These are phyloP conservation scores for Sweltsa coloradensis DNA, from an alignment of 1,140 invertebrate genomes.

Conservation along the genomic window DNA sequence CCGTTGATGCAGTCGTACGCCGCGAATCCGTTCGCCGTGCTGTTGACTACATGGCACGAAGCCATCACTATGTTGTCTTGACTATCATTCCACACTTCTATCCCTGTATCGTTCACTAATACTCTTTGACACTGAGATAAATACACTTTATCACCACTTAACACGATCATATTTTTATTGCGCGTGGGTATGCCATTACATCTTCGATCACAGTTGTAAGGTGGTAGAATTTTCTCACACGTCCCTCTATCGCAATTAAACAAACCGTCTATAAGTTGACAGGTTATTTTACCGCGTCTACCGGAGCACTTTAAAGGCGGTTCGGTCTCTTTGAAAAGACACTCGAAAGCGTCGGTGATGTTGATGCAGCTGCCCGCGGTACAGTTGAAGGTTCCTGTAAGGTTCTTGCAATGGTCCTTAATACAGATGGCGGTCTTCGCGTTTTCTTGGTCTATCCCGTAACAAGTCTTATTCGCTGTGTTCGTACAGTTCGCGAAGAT, in stretches of 20 bases:
- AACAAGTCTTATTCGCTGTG: slow-evolving; percentile 75
- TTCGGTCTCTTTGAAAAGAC: slow-evolving; percentile 70
- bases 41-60: slow-evolving; percentile 66
- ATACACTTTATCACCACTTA: slow-evolving; percentile 77
- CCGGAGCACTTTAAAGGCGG: slow-evolving; percentile 69
- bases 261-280: slow-evolving; percentile 70
- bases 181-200: slow-evolving; percentile 80
- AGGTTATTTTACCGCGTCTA: slow-evolving; percentile 71
- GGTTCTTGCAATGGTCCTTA: slow-evolving; percentile 70
- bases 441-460: slow-evolving; percentile 76
- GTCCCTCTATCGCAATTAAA: slow-evolving; percentile 70
- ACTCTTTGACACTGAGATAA: slow-evolving; percentile 65
- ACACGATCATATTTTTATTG: slow-evolving; percentile 73
- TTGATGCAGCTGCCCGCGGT: slow-evolving; percentile 69
- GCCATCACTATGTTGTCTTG: slow-evolving; percentile 60
- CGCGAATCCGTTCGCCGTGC: slow-evolving; percentile 48
- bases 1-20: slow-evolving; percentile 78
- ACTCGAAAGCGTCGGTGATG: slow-evolving; percentile 78
- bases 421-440: slow-evolving; percentile 74
- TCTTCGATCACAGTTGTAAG: slow-evolving; percentile 75
- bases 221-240: slow-evolving; percentile 65
- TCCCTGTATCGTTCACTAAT: slow-evolving; percentile 39
- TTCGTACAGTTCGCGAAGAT: slow-evolving; percentile 70
- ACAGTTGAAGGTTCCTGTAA: slow-evolving; percentile 79
- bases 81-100: slow-evolving; percentile 67